Percentiles rank a stretch among this genome's conserved stretches.
phyloP scores from a whole-genome alignment of 2,888 invertebrate genomes.

The Parascotia fuliginaria region DNA sequence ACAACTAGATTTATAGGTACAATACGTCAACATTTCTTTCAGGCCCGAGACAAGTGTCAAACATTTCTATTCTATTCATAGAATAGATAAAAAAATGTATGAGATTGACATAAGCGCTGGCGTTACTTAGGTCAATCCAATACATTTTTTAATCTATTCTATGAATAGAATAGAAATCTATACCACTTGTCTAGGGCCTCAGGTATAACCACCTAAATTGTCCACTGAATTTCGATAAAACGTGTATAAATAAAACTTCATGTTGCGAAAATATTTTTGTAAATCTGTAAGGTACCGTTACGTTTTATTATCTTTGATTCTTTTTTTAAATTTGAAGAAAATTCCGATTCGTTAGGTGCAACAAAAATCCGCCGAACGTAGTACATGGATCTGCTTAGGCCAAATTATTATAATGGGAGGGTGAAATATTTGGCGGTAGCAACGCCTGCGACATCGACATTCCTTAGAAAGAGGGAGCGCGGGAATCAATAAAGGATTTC shows the following conservation, averaged over 20 bases:
- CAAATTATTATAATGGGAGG: slow-evolving; percentile 71
- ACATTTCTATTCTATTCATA: no score
- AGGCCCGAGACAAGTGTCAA: no score
- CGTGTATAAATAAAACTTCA: slow-evolving; percentile 14
- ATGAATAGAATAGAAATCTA: no score
- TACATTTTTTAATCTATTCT: no score
- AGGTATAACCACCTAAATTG: slow-evolving; percentile 2
- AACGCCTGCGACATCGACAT: slow-evolving; percentile 82
- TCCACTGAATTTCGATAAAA: slow-evolving; percentile 9
- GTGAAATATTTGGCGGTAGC: slow-evolving; percentile 75
- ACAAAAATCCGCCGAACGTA: slow-evolving; percentile 59
- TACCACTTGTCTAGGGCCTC: no score
- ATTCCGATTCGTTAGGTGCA: slow-evolving; percentile 54
- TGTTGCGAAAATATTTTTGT: slow-evolving; percentile 19
- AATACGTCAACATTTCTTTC: slow-evolving; percentile 2
- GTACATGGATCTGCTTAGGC: slow-evolving; percentile 70
- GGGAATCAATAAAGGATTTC: slow-evolving; percentile 86
- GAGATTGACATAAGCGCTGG: no score
- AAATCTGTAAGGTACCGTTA: slow-evolving; percentile 28
- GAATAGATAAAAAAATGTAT: no score
- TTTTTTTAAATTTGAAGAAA: slow-evolving; percentile 35
- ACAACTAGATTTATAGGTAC: slow-evolving; percentile 6
- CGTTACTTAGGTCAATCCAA: no score
- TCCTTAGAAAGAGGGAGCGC: slow-evolving; percentile 82
- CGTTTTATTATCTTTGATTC: slow-evolving; percentile 32